Conservation (phyloP, 2,888 invertebrate genomes). For the Tetragonula carbonaria region DNA sequence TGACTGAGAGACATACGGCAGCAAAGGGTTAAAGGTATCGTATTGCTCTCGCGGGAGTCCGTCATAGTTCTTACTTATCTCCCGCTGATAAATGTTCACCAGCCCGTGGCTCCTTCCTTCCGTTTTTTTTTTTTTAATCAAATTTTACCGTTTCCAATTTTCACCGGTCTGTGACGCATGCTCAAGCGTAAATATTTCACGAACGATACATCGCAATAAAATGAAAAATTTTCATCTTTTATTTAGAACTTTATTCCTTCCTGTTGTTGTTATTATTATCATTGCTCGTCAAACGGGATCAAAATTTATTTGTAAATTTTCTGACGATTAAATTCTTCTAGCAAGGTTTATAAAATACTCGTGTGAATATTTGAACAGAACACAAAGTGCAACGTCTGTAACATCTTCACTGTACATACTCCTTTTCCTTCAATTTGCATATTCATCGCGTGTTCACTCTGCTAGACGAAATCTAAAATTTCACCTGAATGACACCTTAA, state of each 20-base stretch:
- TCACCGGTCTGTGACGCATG: too few species aligned
- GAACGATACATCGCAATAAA: not conserved
- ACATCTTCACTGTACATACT: too few species aligned
- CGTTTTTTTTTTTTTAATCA: not conserved
- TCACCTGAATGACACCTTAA: too few species aligned
- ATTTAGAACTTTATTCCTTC: not conserved
- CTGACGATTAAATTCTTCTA: too few species aligned
- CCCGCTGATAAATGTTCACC: constrained; percentile 25
- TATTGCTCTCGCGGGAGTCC: constrained; percentile 13
- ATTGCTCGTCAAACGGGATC: not conserved
- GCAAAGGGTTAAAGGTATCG: not conserved
- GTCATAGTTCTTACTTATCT: constrained; percentile 33
- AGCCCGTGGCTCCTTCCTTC: not conserved
- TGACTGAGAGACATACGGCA: too few species aligned
- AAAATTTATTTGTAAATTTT: not conserved
- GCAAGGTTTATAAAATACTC: too few species aligned
- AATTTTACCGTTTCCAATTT: not conserved
- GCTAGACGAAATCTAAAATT: too few species aligned
- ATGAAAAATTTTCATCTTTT: not conserved
- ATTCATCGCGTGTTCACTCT: too few species aligned
- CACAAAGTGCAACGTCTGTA: not conserved
- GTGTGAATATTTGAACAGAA: not conserved
- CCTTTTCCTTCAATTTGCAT: too few species aligned
- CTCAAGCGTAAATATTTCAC: not conserved
- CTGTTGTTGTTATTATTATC: too few species aligned